These are phyloP conservation scores for Pedetes capensis DNA, from an alignment of 2,113 vertebrate species.

Conservation along the genomic window DNA sequence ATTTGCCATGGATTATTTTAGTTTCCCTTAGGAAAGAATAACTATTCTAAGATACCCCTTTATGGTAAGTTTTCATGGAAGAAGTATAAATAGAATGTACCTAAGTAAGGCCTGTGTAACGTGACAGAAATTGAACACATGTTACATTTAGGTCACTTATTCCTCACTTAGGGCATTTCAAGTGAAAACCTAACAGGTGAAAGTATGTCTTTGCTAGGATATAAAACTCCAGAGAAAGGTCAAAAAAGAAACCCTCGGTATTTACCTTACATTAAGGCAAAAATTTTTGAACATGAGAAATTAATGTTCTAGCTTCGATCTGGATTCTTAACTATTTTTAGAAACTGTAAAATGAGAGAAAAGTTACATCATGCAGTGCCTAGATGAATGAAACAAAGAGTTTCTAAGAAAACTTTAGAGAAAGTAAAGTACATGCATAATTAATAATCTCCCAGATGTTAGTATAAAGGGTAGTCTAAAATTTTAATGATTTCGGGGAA, in stretches of 20 bases:
- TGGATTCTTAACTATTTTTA: not conserved
- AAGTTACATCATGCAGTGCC: not conserved
- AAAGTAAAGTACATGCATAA: not conserved
- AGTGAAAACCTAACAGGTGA: conserved; percentile 43
- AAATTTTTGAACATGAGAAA: not conserved
- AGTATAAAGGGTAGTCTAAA: not conserved
- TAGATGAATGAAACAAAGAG: not conserved
- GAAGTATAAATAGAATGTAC: conserved; percentile 52
- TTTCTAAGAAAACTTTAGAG: conserved; percentile 13
- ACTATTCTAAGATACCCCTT: not conserved
- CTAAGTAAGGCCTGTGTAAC: conserved; percentile 4
- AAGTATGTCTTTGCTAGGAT: not conserved
- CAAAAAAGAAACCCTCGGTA: not conserved
- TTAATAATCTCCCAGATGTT: conserved; percentile 33
- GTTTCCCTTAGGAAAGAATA: conserved; percentile 33
- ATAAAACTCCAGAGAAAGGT: not conserved
- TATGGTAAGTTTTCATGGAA: conserved; percentile 36
- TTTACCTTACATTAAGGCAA: conserved; percentile 30
- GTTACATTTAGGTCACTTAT: conserved; percentile 51
- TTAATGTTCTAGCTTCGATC: not conserved
- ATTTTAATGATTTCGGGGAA: conserved; percentile 15
- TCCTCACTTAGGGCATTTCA: conserved; percentile 51
- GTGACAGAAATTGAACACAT: conserved; percentile 66
- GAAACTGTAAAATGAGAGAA: not conserved
- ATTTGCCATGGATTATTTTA: conserved; percentile 20